Evolutionary conservation across 2,888 invertebrate genomes (phyloP), one percentile per base, ranked within the genome.

Genomic region (Stegophylla sp.): DNA sequence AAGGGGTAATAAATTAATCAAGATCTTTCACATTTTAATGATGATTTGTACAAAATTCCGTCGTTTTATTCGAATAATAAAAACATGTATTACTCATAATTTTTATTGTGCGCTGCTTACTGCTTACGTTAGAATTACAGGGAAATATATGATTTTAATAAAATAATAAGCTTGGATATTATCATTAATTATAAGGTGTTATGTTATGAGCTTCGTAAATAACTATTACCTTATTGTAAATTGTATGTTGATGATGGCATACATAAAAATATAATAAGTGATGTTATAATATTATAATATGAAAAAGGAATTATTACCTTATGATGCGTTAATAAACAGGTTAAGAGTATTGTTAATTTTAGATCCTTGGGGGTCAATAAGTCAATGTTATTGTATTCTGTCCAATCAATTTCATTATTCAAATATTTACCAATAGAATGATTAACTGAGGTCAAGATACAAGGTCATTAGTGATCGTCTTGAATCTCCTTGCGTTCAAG

Each of bases 371-470:
- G 74, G 63, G 53, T 66, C 75, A 66, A 76, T 53, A 66, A 76
- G 75, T 76, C 75, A 76, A 66, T 76, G 64, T 43, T 76, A 53
- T 53, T 43, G 41, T 53, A 41, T 12, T 53, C 9, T 17, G 13
- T 10, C 17, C 41, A 53, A 75, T 53, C 20, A 64, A 51, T 41
- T 64, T 13, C 26, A 34, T 66, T 41, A 76, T 66, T 43, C 34
- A 41, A 64, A 76, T 76, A 76, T 66, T 76, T 66, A 53, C 66
- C n/a, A n/a, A 66, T 53, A 53, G 7, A 26, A 75, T 53, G 12
- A 53, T 75, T 66, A 56, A 41, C 72, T 17, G n/a, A 69, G 67
- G 67, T 69, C 28, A 67, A 59, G n/a, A 17, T 69, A 59, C 77
- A 77, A 67, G 77, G 77, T 59, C 45, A 63, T 34, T 9, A 23